Conservation (phyloP, 2,113 vertebrate genomes). For the Charadrius vociferus region DNA sequence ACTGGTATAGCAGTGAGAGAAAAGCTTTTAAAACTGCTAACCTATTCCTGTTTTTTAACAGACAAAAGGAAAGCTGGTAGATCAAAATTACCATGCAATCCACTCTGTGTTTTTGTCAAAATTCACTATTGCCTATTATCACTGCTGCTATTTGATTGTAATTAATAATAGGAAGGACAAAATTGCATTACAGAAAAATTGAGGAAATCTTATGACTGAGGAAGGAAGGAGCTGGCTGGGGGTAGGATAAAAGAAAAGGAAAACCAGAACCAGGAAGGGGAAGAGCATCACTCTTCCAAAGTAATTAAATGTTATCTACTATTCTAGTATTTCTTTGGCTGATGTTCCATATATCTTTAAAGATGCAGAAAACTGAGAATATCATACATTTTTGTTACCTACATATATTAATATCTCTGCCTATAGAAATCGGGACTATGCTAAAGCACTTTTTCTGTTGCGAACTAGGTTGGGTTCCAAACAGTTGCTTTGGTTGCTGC, state of each 20-base stretch:
- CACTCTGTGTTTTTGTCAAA: background rate
- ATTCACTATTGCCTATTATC: background rate
- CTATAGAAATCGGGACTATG: background rate
- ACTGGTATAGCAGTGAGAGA: background rate
- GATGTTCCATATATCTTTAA: background rate
- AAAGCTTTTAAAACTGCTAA: background rate
- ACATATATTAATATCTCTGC: background rate
- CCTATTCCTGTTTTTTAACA: background rate
- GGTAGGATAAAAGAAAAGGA: background rate
- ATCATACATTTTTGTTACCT: background rate
- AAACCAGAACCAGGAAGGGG: background rate
- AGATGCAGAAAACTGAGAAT: background rate
- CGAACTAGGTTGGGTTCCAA: background rate
- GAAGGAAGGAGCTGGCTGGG: background rate
- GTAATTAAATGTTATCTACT: background rate
- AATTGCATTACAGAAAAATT: background rate
- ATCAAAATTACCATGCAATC: background rate
- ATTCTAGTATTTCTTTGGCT: background rate
- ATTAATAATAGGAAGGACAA: background rate
- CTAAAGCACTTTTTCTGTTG: background rate
- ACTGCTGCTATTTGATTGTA: background rate
- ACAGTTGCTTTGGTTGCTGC: background rate
- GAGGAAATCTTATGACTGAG: background rate
- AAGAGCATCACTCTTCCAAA: background rate
- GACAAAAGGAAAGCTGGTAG: background rate